Base-by-base conservation (phyloP, 2,113 vertebrate genomes). In the Natator depressus region DNA sequence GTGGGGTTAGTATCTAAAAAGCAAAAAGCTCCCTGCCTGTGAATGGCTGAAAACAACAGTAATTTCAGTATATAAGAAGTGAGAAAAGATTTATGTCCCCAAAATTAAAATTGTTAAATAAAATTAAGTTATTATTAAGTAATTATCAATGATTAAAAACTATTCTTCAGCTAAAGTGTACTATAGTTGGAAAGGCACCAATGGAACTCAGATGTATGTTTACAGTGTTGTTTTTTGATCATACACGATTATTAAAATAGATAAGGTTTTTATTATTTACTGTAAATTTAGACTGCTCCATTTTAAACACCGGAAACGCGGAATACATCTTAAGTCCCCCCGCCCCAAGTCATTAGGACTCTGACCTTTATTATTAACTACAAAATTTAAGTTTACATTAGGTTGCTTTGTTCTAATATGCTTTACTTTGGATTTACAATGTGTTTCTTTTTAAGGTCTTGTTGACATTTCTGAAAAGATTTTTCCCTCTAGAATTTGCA, bases 1-100 rank as follows among this genome's bases (percentile, higher is more conserved):
- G 13, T 7, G 85, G 24, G 76, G n/a, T 90, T 91, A 78, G 49
- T 82, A 93, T 76, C 82, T 89, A 95, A 91, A 89, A 88, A 88
- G 46, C 59, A 87, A 79, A 85, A 95, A 22, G 46, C 62, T 92
- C 35, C 85, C 82, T 75, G 65, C n/a, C 27, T 87, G 76, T 80
- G 54, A 95, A 93, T 51, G 31, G 46, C 42, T 83, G 42, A 95
- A 86, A 80, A 25, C 24, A 87, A 50, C 3, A 72, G 47, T 62
- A 83, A 76, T 20, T 85, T 1, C 17, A 88, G 31, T 38, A 84
- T 38, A 35, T 49, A 47, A 1, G 87, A 83, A 76, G 75, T 24
- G 83, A 11, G 91, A 86, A 25, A 76, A 78, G 22, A 90, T 10
- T 80, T 90, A 42, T 93, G 49, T 19, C 25, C 9, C 9, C 54